Evolutionary conservation across 2,888 invertebrate species (phyloP).

Genomic region (Cheilosia grossa): DNA sequence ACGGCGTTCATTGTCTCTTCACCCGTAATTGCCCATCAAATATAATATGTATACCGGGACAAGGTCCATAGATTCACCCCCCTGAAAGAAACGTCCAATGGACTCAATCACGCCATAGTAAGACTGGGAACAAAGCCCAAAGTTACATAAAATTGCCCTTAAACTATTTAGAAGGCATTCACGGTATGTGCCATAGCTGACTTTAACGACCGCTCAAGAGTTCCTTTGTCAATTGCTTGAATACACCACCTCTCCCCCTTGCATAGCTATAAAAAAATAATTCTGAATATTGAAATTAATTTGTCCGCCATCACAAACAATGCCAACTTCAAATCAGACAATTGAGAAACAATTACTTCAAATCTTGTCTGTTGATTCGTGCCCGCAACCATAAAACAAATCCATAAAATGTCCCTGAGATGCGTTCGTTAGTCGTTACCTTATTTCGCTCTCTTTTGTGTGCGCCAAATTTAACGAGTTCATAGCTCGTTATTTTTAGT

Average conservation of each 20-base stretch:
- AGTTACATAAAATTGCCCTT: slow-evolving; percentile 26
- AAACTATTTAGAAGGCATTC: slow-evolving; percentile 54
- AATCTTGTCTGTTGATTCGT: slow-evolving; percentile 46
- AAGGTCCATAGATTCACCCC: slow-evolving; percentile 27
- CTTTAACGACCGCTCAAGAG: slow-evolving; percentile 48
- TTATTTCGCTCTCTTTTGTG: slow-evolving; percentile 7
- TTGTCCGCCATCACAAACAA: slow-evolving; percentile 34
- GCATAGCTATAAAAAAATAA: slow-evolving; percentile 7
- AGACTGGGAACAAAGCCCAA: slow-evolving; percentile 8
- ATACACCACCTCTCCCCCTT: background rate
- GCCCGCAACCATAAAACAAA: slow-evolving; percentile 39
- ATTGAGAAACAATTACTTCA: slow-evolving; percentile 65
- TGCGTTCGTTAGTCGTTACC: slow-evolving; percentile 33
- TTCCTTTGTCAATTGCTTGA: background rate
- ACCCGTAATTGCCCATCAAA: slow-evolving; percentile 46
- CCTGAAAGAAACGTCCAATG: slow-evolving; percentile 20
- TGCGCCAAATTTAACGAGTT: slow-evolving; percentile 73
- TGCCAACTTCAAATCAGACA: slow-evolving; percentile 33
- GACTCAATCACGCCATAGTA: slow-evolving; percentile 21
- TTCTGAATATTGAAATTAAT: slow-evolving; percentile 55
- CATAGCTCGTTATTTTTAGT: slow-evolving; percentile 77
- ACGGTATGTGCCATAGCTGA: slow-evolving; percentile 44
- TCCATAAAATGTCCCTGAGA: slow-evolving; percentile 49
- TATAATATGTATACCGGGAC: slow-evolving; percentile 19
- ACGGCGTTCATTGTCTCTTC: slow-evolving; percentile 36